Evolutionary conservation across 2,888 invertebrate genomes (phyloP), one percentile per base, ranked within the genome.

Genomic region (Euzophera pinguis): DNA sequence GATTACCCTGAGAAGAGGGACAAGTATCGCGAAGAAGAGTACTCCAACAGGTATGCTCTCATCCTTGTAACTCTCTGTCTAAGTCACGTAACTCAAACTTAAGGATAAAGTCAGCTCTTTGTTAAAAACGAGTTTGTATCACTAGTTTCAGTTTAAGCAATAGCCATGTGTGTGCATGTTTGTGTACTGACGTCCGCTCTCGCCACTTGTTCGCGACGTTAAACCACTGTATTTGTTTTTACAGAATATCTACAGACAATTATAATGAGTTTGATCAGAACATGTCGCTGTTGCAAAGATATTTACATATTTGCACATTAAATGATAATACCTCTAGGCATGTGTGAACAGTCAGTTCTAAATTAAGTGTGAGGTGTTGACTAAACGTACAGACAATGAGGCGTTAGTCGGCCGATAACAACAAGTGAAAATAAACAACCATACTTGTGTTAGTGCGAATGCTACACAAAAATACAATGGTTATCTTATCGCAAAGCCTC

Each of bases 181-280:
- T 75, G 80, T 75, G 80, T 71, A 65, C 71, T 69, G 65, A 60
- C 65, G 64, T 60, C 55, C 54, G 58, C 55, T 49, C 50, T 59
- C 65, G 56, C 58, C 64, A 58, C 68, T 68, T 68, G 64, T 63
- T 63, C 67, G 76, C 78, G 72, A 72, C 74, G 78, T 81, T 86
- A 86, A 86, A 87, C 77, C 69, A 82, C 78, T 85, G 80, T 82
- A 86, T 90, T 90, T 90, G 78, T 90, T 88, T 89, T 90, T 90
- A 88, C 90, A 90, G 89, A 89, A 88, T 77, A 85, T 84, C 90
- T 77, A 84, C 89, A 85, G 86, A 84, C 83, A 83, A 78, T 84
- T 78, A 64, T 89, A 78, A 79, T 84, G 83, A 78, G 61, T 78
- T 75, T 64, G 67, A 76, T 84, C 79, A 78, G 83, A 87, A 81